These are phyloP conservation scores for Aurelia sp. DNA, from an alignment of 30 jellyfish, hydroid and myxozoan genomes.

Conservation along the genomic window DNA sequence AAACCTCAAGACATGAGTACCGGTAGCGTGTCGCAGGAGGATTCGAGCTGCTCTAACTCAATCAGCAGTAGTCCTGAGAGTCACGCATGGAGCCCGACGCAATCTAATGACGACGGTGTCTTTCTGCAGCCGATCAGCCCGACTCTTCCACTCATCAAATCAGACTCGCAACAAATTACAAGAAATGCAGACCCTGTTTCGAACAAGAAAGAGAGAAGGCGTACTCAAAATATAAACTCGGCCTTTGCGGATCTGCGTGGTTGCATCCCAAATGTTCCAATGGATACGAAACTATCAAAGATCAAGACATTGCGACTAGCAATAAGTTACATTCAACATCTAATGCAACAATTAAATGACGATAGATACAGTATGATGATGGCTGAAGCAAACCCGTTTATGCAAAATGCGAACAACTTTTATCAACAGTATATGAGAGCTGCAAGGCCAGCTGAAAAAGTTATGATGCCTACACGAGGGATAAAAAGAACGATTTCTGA, in stretches of 20 bases:
- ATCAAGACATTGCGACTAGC: slow-evolving; percentile 86
- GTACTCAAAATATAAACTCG: slow-evolving; percentile 76
- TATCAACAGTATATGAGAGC: slow-evolving; percentile 31
- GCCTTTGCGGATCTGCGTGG: slow-evolving; percentile 88
- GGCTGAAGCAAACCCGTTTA: slow-evolving; percentile 11
- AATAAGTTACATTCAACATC: slow-evolving; percentile 80
- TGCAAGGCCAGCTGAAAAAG: slow-evolving; percentile 15
- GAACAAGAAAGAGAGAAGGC: slow-evolving; percentile 67
- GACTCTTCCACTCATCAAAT: slow-evolving; percentile 49
- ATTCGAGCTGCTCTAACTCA: slow-evolving; percentile 54
- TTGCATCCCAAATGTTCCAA: slow-evolving; percentile 88
- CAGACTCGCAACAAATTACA: not conserved
- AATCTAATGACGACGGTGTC: slow-evolving; percentile 33
- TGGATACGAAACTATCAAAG: slow-evolving; percentile 84
- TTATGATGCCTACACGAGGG: slow-evolving; percentile 15
- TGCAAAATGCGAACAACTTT: not conserved
- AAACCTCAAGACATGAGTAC: slow-evolving; percentile 54
- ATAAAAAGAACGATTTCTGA: slow-evolving; percentile 37
- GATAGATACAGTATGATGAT: slow-evolving; percentile 34
- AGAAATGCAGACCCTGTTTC: slow-evolving; percentile 12
- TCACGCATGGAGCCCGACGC: slow-evolving; percentile 53
- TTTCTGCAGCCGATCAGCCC: slow-evolving; percentile 74
- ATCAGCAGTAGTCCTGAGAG: slow-evolving; percentile 45
- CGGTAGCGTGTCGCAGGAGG: slow-evolving; percentile 51
- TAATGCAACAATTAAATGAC: slow-evolving; percentile 77